Base-by-base conservation (phyloP, 1,140 invertebrate species). In the Ceratina australensis region DNA sequence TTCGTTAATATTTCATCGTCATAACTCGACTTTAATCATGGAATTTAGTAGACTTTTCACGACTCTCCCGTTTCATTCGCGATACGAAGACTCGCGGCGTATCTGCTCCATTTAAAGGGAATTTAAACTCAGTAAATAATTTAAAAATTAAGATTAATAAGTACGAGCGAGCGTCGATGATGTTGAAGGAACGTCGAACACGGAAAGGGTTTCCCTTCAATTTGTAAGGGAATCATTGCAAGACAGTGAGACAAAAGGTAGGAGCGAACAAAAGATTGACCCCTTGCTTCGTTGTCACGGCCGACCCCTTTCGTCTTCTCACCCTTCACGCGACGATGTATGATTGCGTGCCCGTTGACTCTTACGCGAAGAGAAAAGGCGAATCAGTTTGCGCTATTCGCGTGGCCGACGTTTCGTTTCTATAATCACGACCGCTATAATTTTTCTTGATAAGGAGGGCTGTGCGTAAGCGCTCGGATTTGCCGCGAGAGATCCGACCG, bases 181-280 rank as follows among this genome's bases (percentile, higher is more conserved):
- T n/a, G n/a, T n/a, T n/a, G n/a, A 42, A 57, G 18, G 54, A 3
- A 22, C 16, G 8, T 20, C 47, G 60, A 75, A 49, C 18, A n/a
- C 56, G 66, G 7, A n/a, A 20, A 42, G 56, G 72, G 63, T 33
- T 78, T 72, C 60, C 60, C 60, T 63, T 50, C 68, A 72, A 72
- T 72, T 78, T 64, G 24, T 59, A 63, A 68, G 68, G 64, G 76
- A 64, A 60, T 72, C 64, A 78, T 78, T 78, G 76, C 76, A 24
- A 78, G 76, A 64, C 63, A 20, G 50, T 18, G 59, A 65, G 26
- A 78, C 76, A 78, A 78, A 78, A 72, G 76, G 13, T 64, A 20
- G 69, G 49, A 24, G 52, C 28, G 49, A 78, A 72, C 57, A 72
- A 72, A 78, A 72, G 57, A 63, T 26, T 72, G 68, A 61, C 59